Evolutionary conservation across 2,888 invertebrate genomes (phyloP).

Genomic region (Amphipyra berbera): DNA sequence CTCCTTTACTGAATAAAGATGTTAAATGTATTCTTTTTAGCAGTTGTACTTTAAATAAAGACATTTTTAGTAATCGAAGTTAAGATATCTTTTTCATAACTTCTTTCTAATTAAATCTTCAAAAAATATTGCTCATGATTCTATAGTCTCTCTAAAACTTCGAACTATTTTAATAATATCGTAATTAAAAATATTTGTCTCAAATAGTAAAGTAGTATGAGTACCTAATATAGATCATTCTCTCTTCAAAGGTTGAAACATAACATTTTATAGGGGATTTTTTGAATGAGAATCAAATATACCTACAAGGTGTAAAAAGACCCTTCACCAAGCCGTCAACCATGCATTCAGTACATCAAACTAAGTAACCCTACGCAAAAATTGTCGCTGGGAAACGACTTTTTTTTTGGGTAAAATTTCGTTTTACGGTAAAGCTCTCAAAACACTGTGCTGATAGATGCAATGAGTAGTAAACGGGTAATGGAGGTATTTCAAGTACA

Average conservation of each 20-base stretch:
- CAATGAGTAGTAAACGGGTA: too few species aligned
- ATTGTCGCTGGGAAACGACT: too few species aligned
- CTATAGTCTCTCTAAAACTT: constrained; percentile 27
- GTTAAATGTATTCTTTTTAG: constrained; percentile 1
- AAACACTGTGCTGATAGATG: too few species aligned
- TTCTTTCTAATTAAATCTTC: constrained; percentile 12
- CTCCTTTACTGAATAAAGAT: constrained; percentile 1
- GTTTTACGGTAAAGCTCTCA: too few species aligned
- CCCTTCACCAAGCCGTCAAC: too few species aligned
- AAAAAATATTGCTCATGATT: constrained; percentile 11
- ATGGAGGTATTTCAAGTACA: too few species aligned
- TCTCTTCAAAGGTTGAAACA: constrained; percentile 20
- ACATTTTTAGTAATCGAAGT: constrained; percentile 14
- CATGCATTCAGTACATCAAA: too few species aligned
- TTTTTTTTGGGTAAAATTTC: too few species aligned
- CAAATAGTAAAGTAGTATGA: constrained; percentile 17
- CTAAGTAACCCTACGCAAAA: too few species aligned
- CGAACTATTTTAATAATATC: constrained; percentile 4
- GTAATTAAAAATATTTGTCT: constrained; percentile 9
- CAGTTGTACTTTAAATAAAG: constrained; percentile 32
- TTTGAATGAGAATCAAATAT: too few species aligned
- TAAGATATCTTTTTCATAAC: constrained; percentile 11
- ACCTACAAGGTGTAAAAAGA: too few species aligned
- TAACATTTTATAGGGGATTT: too few species aligned
- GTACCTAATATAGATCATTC: background rate